Base-by-base conservation (phyloP, 2,113 vertebrate species). In the Oreochromis tanganicae region DNA sequence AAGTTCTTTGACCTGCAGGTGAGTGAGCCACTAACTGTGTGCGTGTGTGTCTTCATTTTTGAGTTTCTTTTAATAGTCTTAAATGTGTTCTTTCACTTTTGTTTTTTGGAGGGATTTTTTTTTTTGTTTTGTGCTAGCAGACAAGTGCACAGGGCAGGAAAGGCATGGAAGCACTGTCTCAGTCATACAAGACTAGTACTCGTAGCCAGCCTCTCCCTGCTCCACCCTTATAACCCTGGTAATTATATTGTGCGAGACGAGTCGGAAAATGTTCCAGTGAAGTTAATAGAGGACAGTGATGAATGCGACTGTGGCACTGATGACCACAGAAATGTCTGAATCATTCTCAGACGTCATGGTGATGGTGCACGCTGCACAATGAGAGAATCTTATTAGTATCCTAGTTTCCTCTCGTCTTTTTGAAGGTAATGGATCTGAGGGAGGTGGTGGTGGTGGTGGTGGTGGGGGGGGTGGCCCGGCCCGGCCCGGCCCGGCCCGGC, bases 1-100 rank as follows among this genome's bases (percentile, higher is more conserved):
- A 99, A 99, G 82, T 99, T 99, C 96, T 99, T 99, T 41, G 98
- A 99, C 93, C 96, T 99, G 71, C 99, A 99, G 98, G 99, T 99
- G 87, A 95, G 97, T 78, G 11, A 46, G 16, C 55, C 13, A 48
- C 29, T 80, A 32, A 11, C 50, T 81, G 50, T 59, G 38, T 80
- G 73, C 4, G 1, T 9, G 16, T 24, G 14, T 43, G 17, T 46
- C 5, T 0, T 75, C 17, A 9, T 59, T 21, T 13, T 61, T 78
- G 27, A 32, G 66, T 48, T 16, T 71, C 16, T 85, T 27, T 78
- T 32, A 7, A 27, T n/a, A 8, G 2, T 68, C 9, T 46, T 29
- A 32, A 16, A 41, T 54, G 11, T 82, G 48, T 17, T 52, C 34
- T 68, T 68, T 68, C 36, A 41, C 36, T 5, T 9, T 68, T 68